phyloP scores from a whole-genome alignment of 2,888 invertebrate genomes.

The Carabus problematicus region DNA sequence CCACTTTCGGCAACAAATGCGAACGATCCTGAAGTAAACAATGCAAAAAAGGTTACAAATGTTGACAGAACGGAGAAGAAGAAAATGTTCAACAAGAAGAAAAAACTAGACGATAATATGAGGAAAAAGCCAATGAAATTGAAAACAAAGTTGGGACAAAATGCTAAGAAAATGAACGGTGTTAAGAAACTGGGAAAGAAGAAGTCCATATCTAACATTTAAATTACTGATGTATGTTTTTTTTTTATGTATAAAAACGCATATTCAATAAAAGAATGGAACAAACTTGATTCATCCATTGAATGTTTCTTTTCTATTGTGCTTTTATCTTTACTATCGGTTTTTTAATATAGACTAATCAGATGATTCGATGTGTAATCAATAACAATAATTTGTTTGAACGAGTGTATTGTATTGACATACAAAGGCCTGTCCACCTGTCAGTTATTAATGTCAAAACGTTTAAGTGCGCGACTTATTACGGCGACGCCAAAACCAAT shows the following conservation, averaged over 20 bases:
- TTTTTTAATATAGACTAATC: too few relatives aligned
- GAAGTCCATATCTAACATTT: too few relatives aligned
- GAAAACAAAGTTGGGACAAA: neutral
- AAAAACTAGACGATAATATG: neutral
- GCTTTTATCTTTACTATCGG: too few relatives aligned
- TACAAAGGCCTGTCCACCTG: too few relatives aligned
- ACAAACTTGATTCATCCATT: neutral
- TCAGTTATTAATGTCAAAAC: too few relatives aligned
- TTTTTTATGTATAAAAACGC: neutral
- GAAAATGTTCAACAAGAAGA: too few relatives aligned
- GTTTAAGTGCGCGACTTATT: neutral
- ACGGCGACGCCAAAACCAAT: slow-evolving; percentile 35
- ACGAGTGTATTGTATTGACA: too few relatives aligned
- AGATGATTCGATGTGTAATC: too few relatives aligned
- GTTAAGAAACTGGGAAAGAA: slow-evolving; percentile 9
- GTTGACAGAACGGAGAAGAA: neutral
- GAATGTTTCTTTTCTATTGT: neutral
- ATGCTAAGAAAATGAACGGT: neutral
- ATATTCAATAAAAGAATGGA: neutral
- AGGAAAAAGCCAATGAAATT: neutral
- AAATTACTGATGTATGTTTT: neutral
- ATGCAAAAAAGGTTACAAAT: neutral
- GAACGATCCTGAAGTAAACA: neutral
- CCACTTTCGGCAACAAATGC: slow-evolving; percentile 7
- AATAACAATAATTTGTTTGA: too few relatives aligned